Percentiles rank a stretch among this genome's conserved stretches.
Evolutionary conservation across 2,113 vertebrate genomes (phyloP).

Genomic region (Hystrix cristata): DNA sequence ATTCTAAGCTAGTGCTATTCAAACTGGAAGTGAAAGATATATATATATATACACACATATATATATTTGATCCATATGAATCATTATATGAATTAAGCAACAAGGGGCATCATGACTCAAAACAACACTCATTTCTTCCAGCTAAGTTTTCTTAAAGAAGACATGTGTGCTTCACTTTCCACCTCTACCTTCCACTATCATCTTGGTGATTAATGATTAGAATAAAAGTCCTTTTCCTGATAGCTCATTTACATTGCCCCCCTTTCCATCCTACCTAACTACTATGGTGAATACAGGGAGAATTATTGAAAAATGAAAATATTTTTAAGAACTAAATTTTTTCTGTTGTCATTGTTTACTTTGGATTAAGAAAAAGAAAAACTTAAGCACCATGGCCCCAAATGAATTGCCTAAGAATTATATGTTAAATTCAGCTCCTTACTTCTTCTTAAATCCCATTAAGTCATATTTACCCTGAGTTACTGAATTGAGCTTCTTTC

Average conservation of each 20-base stretch:
- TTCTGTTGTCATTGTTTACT: background rate
- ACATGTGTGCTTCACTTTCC: constrained; percentile 11
- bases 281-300: background rate
- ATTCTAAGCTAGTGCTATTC: constrained; percentile 47
- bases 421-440: constrained; percentile 22
- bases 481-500: background rate
- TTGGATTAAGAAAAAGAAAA: constrained; percentile 28
- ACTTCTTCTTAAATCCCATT: background rate
- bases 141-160: constrained; percentile 59
- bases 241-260: background rate
- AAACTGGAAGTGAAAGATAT: background rate
- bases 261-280: background rate
- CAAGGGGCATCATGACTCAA: background rate
- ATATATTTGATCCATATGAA: background rate
- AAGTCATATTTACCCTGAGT: constrained; percentile 16
- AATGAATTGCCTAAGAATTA: constrained; percentile 37
- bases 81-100: constrained; percentile 9
- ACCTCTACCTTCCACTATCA: background rate
- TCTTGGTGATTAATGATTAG: constrained; percentile 30
- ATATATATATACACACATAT: background rate
- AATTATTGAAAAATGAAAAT: background rate
- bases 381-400: background rate
- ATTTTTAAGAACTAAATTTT: background rate
- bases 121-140: constrained; percentile 44
- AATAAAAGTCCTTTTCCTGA: constrained; percentile 3